Evolutionary conservation across 2,113 vertebrate species (phyloP).

Genomic region (Vireo altiloquus): DNA sequence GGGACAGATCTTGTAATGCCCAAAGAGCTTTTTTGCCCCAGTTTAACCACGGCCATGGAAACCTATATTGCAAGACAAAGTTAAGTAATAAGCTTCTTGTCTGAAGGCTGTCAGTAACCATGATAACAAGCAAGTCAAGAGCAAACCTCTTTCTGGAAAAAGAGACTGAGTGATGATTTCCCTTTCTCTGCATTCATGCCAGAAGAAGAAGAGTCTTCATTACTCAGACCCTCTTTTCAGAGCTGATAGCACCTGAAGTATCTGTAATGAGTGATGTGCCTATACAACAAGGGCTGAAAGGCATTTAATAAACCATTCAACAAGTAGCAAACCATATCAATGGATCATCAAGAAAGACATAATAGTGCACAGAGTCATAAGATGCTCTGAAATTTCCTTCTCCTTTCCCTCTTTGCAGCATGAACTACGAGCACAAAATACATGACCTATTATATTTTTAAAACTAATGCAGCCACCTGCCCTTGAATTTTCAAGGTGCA

Average conservation of each 20-base stretch:
- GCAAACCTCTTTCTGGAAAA: background rate
- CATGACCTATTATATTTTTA: background rate
- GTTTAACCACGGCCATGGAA: background rate
- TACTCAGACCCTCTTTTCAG: background rate
- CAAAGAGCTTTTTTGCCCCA: background rate
- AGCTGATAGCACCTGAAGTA: background rate
- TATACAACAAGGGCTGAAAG: background rate
- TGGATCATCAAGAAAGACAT: background rate
- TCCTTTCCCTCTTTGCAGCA: background rate
- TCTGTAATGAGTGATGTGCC: background rate
- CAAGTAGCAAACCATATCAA: background rate
- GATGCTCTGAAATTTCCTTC: background rate
- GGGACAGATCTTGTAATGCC: background rate
- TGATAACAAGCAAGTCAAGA: background rate
- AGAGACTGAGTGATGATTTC: background rate
- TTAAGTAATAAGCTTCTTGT: background rate
- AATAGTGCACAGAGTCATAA: background rate
- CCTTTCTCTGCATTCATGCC: background rate
- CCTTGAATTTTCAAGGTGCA: background rate
- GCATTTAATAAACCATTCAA: constrained; percentile 16
- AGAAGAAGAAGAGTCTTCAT: background rate
- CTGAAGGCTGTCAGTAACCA: background rate
- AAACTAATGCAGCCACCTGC: background rate
- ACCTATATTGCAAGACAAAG: background rate
- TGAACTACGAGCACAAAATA: background rate